Evolutionary conservation across 2,113 vertebrate genomes (phyloP).

Genomic region (Pelecanus crispus): DNA sequence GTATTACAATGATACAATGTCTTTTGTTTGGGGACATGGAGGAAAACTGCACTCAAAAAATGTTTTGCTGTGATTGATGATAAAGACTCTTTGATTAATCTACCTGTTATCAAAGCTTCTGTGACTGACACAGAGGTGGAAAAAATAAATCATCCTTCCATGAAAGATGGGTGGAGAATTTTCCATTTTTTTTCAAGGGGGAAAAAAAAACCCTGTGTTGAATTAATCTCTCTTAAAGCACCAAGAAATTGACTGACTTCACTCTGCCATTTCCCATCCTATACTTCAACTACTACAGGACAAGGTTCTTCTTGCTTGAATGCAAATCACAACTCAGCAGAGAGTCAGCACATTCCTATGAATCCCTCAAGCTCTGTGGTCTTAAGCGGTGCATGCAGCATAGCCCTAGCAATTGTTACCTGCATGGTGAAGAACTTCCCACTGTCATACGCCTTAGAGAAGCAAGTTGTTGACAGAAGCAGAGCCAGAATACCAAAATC

Average conservation of each 20-base stretch:
- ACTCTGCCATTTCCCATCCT: neutral
- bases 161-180: slow-evolving; percentile 5
- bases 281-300: neutral
- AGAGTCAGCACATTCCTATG: neutral
- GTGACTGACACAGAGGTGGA: neutral
- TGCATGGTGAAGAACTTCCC: neutral
- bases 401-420: neutral
- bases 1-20: neutral
- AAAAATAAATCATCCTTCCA: slow-evolving; percentile 34
- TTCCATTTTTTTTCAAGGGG: slow-evolving; percentile 15
- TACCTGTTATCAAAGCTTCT: neutral
- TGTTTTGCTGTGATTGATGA: slow-evolving; percentile 9
- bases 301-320: neutral
- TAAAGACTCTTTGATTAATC: slow-evolving; percentile 3
- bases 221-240: neutral
- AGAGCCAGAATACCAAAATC: neutral
- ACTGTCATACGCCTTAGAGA: neutral
- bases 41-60: neutral
- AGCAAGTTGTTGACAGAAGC: neutral
- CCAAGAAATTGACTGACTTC: neutral
- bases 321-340: neutral
- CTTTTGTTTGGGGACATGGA: neutral
- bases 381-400: neutral
- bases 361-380: neutral
- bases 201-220: neutral